These are phyloP conservation scores for Chrosomus eos DNA, from an alignment of 2,797 vertebrate genomes.

Conservation along the genomic window DNA sequence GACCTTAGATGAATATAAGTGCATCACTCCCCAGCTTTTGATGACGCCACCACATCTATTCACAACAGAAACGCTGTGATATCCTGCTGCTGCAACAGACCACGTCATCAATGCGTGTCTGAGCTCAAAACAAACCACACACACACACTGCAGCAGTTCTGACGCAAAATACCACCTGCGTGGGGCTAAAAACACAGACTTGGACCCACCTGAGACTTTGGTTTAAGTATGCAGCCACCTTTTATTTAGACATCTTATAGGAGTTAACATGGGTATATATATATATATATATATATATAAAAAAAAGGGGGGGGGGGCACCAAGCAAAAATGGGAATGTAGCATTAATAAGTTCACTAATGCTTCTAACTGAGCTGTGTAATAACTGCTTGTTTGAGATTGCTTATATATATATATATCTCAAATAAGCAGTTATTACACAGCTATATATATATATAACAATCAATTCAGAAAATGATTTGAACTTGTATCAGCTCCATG, in stretches of 20 bases:
- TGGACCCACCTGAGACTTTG: constrained; percentile 10
- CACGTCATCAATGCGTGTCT: background rate
- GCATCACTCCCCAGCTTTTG: background rate
- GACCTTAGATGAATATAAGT: background rate
- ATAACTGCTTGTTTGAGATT: background rate
- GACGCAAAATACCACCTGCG: background rate
- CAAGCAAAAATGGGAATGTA: background rate
- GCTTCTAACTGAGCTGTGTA: constrained; percentile 11
- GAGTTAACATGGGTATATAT: background rate
- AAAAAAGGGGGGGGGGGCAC: background rate
- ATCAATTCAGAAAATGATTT: background rate
- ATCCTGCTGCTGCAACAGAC: constrained; percentile 20
- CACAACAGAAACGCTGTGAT: background rate
- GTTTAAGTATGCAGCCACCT: constrained; percentile 2
- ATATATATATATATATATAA: too few species aligned
- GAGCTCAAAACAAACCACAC: background rate
- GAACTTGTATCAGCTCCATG: constrained; percentile 5
- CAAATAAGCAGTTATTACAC: too few species aligned
- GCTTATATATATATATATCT: background rate
- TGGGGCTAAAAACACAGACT: background rate
- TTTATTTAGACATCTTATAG: constrained; percentile 43
- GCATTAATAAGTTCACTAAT: background rate
- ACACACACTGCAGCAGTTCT: background rate
- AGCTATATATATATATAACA: too few species aligned
- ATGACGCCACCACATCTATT: background rate